These are phyloP conservation scores for Lithophane semibrunnea DNA, from an alignment of 2,888 invertebrate genomes.

Conservation along the genomic window DNA sequence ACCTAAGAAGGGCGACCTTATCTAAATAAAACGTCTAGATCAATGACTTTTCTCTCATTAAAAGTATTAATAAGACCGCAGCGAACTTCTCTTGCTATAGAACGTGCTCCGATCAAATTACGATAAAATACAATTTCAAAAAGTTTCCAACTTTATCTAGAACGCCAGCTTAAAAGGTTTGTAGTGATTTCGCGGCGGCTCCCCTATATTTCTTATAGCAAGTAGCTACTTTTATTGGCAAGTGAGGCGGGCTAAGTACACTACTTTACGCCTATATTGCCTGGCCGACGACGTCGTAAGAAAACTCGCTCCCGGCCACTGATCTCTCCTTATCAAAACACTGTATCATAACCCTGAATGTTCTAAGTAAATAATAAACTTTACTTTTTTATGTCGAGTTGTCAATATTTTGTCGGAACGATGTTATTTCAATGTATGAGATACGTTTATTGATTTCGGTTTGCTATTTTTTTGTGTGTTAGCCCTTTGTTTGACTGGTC, in stretches of 20 bases:
- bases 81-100: constrained; percentile 41
- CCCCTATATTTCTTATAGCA: constrained; percentile 65
- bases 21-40: constrained; percentile 9
- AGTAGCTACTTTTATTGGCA: constrained; percentile 72
- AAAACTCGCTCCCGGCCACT: constrained; percentile 70
- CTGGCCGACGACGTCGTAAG: constrained; percentile 65
- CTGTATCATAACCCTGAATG: constrained; percentile 59
- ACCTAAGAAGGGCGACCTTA: constrained; percentile 14
- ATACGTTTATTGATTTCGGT: constrained; percentile 61
- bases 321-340: constrained; percentile 74
- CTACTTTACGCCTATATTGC: constrained; percentile 74
- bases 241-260: constrained; percentile 73
- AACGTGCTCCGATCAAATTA: constrained; percentile 59
- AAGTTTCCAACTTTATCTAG: constrained; percentile 61
- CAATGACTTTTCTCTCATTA: constrained; percentile 42
- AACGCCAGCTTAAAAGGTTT: constrained; percentile 66
- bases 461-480: constrained; percentile 60
- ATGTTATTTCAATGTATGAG: constrained; percentile 58
- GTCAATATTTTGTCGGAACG: constrained; percentile 58
- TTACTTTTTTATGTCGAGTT: constrained; percentile 57
- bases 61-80: constrained; percentile 50
- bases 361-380: constrained; percentile 60
- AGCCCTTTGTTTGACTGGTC: constrained; percentile 59
- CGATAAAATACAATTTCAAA: constrained; percentile 60
- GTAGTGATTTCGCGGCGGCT: constrained; percentile 65